A percentile compares a stretch with the other conserved stretches of the same genome.
Conservation (phyloP, 1,140 invertebrate species). For the Drosophila virilis region DNA sequence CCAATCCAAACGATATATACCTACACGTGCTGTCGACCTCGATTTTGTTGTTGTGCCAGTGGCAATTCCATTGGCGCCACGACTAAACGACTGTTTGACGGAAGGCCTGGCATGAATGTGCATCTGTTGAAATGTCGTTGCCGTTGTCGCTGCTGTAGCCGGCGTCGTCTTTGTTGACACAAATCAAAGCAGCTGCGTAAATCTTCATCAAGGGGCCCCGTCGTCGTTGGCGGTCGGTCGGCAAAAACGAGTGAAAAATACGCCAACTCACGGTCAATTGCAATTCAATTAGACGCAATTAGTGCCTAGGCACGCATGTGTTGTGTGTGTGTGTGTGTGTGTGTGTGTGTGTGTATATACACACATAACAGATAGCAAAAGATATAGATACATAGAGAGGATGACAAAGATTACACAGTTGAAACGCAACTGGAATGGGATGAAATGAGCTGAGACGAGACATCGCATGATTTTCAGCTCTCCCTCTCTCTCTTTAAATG, state of each 20-base stretch:
- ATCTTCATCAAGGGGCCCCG: slow-evolving; percentile 69
- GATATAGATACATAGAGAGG: slow-evolving; percentile 42
- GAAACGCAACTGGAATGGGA: slow-evolving; percentile 28
- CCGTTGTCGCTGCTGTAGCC: slow-evolving; percentile 20
- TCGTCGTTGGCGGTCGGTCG: slow-evolving; percentile 31
- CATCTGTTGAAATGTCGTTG: slow-evolving; percentile 31
- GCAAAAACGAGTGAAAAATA: slow-evolving; percentile 74
- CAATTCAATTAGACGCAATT: slow-evolving; percentile 82
- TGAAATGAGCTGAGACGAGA: slow-evolving; percentile 18
- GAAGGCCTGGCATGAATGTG: slow-evolving; percentile 45
- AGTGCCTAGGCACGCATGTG: slow-evolving; percentile 72
- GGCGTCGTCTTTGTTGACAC: slow-evolving; percentile 64
- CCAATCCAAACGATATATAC: not conserved
- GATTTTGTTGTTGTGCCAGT: not conserved
- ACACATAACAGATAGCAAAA: slow-evolving; percentile 38
- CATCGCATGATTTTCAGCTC: not conserved
- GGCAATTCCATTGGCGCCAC: slow-evolving; percentile 66
- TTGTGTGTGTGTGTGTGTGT: slow-evolving; percentile 1
- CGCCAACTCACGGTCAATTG: slow-evolving; percentile 81
- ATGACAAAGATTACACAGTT: slow-evolving; percentile 78
- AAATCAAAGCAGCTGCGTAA: slow-evolving; percentile 79
- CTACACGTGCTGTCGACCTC: not conserved
- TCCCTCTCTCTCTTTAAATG: not conserved
- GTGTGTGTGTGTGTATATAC: slow-evolving; percentile 13
- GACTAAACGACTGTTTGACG: slow-evolving; percentile 53